Conservation (phyloP, 2,797 vertebrate genomes). For the Cyclopterus lumpus region DNA sequence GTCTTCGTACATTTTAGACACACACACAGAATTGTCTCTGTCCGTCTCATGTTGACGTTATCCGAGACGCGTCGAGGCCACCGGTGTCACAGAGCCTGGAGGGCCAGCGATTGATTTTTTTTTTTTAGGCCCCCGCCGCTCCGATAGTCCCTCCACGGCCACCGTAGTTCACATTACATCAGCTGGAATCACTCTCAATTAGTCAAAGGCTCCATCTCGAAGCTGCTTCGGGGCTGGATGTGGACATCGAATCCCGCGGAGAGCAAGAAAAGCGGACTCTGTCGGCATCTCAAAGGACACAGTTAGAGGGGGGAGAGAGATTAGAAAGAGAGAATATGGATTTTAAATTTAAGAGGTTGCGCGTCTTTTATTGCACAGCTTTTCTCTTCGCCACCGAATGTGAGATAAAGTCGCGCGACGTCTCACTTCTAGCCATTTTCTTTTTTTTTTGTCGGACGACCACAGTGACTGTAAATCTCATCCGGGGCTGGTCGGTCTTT, state of each 20-base stretch:
- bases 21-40: slow-evolving; percentile 17
- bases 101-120: slow-evolving; percentile 55
- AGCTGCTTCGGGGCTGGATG: slow-evolving; percentile 71
- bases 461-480: slow-evolving; percentile 66
- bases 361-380: slow-evolving; percentile 77
- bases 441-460: slow-evolving; percentile 42
- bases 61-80: slow-evolving; percentile 53
- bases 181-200: slow-evolving; percentile 69
- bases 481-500: slow-evolving; percentile 56
- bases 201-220: slow-evolving; percentile 67
- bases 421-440: slow-evolving; percentile 54
- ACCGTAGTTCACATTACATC: slow-evolving; percentile 76
- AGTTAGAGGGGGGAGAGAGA: slow-evolving; percentile 59
- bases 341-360: slow-evolving; percentile 72
- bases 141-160: slow-evolving; percentile 59
- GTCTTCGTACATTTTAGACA: background rate
- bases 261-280: slow-evolving; percentile 43
- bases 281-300: slow-evolving; percentile 70
- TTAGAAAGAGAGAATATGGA: slow-evolving; percentile 59
- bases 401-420: slow-evolving; percentile 68
- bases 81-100: slow-evolving; percentile 38
- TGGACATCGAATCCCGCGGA: slow-evolving; percentile 71
- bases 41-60: slow-evolving; percentile 52
- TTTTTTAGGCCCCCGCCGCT: background rate
- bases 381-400: slow-evolving; percentile 52